phyloP scores from a whole-genome alignment of 2,888 invertebrate genomes.

The Resseliella maxima region DNA sequence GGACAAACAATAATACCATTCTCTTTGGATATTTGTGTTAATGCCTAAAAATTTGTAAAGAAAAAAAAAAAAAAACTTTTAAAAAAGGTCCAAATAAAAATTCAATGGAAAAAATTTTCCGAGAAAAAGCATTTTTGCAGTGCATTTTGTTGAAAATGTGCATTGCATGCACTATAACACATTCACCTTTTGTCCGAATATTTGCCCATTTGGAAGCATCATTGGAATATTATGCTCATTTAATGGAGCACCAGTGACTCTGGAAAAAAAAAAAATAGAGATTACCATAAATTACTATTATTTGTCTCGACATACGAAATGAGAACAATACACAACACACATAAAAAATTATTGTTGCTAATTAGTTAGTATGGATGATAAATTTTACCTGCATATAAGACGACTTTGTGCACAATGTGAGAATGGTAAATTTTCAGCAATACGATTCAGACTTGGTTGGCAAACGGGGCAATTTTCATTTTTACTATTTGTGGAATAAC shows the following conservation, averaged over 20 bases:
- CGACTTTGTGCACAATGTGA: slow-evolving; percentile 97
- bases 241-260: slow-evolving; percentile 87
- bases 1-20: slow-evolving; percentile 94
- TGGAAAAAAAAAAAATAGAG: slow-evolving; percentile 60
- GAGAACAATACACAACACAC: too few relatives aligned
- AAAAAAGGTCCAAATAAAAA: too few relatives aligned
- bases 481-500: slow-evolving; percentile 76
- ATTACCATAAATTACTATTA: too few relatives aligned
- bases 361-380: too few relatives aligned
- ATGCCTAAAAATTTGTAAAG: slow-evolving; percentile 73
- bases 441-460: slow-evolving; percentile 84
- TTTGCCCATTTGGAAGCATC: slow-evolving; percentile 98
- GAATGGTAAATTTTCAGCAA: slow-evolving; percentile 89
- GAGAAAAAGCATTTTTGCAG: too few relatives aligned
- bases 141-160: too few relatives aligned
- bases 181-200: slow-evolving; percentile 89
- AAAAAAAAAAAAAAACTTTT: not conserved
- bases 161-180: too few relatives aligned
- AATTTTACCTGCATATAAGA: slow-evolving; percentile 84
- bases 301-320: too few relatives aligned
- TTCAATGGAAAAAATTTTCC: not conserved
- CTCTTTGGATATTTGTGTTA: slow-evolving; percentile 93
- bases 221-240: slow-evolving; percentile 98
- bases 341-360: slow-evolving; percentile 19
- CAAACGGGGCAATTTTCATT: slow-evolving; percentile 95